phyloP scores from a whole-genome alignment of 64 coral and sea anemone species.

The Montipora cactus region DNA sequence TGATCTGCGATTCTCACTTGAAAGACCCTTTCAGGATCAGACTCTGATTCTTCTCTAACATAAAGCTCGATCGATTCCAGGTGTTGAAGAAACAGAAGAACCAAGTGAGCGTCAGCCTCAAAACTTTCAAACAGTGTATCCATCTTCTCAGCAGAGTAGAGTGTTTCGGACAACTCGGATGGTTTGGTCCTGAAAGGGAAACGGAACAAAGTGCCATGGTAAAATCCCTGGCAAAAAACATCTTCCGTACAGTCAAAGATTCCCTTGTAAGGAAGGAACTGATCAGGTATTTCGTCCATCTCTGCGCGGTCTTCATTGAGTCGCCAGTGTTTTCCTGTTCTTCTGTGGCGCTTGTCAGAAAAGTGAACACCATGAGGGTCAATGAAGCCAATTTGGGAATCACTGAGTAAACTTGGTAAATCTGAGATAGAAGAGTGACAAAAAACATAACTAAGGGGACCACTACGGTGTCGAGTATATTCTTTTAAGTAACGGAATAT shows the following conservation, averaged over 20 bases:
- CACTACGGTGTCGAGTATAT: too few species aligned
- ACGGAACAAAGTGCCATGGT: slow-evolving; percentile 86
- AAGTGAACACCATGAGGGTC: slow-evolving; percentile 84
- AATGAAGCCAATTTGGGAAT: slow-evolving; percentile 55
- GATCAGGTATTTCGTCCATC: slow-evolving; percentile 56
- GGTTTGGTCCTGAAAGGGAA: slow-evolving; percentile 82
- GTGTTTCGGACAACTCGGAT: slow-evolving; percentile 73
- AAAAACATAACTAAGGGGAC: too few species aligned
- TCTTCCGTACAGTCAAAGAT: slow-evolving; percentile 74
- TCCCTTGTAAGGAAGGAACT: slow-evolving; percentile 82
- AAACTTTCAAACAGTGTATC: slow-evolving; percentile 78
- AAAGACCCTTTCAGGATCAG: slow-evolving; percentile 47
- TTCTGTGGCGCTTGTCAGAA: slow-evolving; percentile 18
- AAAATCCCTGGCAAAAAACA: slow-evolving; percentile 55
- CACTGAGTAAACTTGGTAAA: slow-evolving; percentile 85
- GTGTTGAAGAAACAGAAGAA: slow-evolving; percentile 77
- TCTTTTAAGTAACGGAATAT: too few species aligned
- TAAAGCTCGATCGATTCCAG: slow-evolving; percentile 81
- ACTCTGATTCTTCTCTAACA: slow-evolving; percentile 28
- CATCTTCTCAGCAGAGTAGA: slow-evolving; percentile 74
- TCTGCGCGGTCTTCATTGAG: neutral
- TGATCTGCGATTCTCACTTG: slow-evolving; percentile 40
- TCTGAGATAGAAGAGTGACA: slow-evolving; percentile 41
- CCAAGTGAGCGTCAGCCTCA: slow-evolving; percentile 70
- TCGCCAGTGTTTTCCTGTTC: slow-evolving; percentile 67